Base-by-base conservation (phyloP, 2,888 invertebrate species). In the Fabriciana adippe region DNA sequence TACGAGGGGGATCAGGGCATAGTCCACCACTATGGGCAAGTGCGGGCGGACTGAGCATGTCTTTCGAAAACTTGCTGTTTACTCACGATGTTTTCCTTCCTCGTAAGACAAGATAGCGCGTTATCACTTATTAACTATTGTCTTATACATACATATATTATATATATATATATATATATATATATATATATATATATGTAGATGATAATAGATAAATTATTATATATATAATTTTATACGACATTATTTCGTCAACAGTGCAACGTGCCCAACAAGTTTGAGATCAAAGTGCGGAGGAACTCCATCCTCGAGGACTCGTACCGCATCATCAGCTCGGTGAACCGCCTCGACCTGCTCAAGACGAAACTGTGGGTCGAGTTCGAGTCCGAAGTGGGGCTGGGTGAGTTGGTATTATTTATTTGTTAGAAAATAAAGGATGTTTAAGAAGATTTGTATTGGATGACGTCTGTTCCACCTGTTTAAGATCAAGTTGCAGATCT, bases 281-380 rank as follows among this genome's bases (percentile, higher is more conserved):
- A 99, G 93, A 97, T 99, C 81, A 98, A 98, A 93, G 96, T 97
- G 69, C 95, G 97, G 47, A 94, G 99, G 73, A 95, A 95, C 84
- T 97, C 97, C 74, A 98, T 99, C 82, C 93, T 99, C 79, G 99
- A 99, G 90, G 99, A 99, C 90, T 99, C 99, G 1, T 99, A 97
- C 90, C 95, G 99, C 81, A 97, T 97, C 84, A 98, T 99, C 81
- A 98, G 97, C 86, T 96, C 96, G 64, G 97, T 99, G 54, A 96
- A 96, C 76, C 94, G 97, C 79, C 95, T 98, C 71, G 99, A 99
- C 85, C 93, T 98, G 83, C 94, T 99, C 76, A 99, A 99, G 93
- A 98, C 99, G 65, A 99, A 99, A 91, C 93, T 99, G 66, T 99
- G 99, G 99, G 97, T 99, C 65, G 99, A 99, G 91, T 99, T 99